These are phyloP conservation scores for Selene dorsalis DNA, from an alignment of 2,797 vertebrate genomes.

Conservation along the genomic window DNA sequence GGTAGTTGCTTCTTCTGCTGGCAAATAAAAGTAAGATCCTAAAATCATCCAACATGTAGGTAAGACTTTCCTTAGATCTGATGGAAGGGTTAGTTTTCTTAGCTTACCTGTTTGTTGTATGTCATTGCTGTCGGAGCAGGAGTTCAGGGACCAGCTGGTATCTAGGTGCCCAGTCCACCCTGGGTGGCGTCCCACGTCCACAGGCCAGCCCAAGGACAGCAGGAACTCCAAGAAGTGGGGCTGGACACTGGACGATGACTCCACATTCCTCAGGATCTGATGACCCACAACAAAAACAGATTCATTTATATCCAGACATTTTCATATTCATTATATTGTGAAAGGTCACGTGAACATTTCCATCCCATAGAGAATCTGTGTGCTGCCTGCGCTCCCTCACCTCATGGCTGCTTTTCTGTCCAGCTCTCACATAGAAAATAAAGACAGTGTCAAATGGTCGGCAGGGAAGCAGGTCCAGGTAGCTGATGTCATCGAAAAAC, in stretches of 20 bases:
- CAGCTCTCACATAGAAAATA: constrained; percentile 95
- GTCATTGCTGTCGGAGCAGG: constrained; percentile 84
- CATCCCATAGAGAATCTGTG: not conserved
- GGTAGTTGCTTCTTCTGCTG: constrained; percentile 86
- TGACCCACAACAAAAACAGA: constrained; percentile 6
- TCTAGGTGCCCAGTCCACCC: constrained; percentile 96
- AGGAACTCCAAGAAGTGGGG: constrained; percentile 96
- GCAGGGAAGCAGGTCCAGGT: constrained; percentile 94
- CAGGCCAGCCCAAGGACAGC: constrained; percentile 95
- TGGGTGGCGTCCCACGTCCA: constrained; percentile 92
- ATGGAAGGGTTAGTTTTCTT: constrained; percentile 23
- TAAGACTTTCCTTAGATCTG: not conserved
- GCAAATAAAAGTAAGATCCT: not conserved
- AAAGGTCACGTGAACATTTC: not conserved
- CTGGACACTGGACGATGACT: constrained; percentile 92
- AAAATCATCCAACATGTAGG: not conserved
- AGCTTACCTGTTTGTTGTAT: constrained; percentile 85
- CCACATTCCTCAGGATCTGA: constrained; percentile 95
- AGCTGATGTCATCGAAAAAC: constrained; percentile 96
- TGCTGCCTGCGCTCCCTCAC: constrained; percentile 75
- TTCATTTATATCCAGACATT: not conserved
- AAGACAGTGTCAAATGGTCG: constrained; percentile 98
- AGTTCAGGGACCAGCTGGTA: constrained; percentile 97
- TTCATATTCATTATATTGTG: not conserved
- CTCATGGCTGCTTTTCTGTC: constrained; percentile 95